Percentiles rank a stretch among this genome's conserved stretches.
Conservation (phyloP, 2,888 invertebrate species). For the Parnassius apollo region DNA sequence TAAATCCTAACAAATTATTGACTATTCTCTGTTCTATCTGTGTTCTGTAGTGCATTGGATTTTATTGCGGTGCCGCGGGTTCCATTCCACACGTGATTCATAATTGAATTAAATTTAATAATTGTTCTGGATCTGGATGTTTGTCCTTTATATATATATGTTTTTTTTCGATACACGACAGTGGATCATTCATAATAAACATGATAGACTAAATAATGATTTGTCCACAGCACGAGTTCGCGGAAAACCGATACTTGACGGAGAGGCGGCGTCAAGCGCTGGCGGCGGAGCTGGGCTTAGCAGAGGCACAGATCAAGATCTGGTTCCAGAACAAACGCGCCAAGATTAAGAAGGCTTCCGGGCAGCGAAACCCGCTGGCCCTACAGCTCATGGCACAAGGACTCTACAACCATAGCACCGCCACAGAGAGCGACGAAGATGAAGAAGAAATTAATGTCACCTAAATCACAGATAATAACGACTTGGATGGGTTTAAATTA, state of each 20-base stretch:
- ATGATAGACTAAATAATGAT: not conserved
- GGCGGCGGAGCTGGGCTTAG: constrained; percentile 93
- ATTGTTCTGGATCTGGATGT: no score
- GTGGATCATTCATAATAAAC: no score
- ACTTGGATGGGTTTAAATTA: constrained; percentile 22
- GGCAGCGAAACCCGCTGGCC: constrained; percentile 92
- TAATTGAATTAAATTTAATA: no score
- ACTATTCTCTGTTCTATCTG: constrained; percentile 45
- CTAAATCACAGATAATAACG: constrained; percentile 13
- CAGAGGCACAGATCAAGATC: constrained; percentile 98
- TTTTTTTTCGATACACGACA: no score
- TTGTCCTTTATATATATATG: no score
- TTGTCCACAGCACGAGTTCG: constrained; percentile 88
- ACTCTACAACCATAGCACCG: constrained; percentile 89
- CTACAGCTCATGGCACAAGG: constrained; percentile 96
- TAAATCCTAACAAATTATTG: constrained; percentile 48
- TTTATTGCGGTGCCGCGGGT: no score
- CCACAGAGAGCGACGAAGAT: constrained; percentile 38
- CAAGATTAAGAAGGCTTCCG: constrained; percentile 95
- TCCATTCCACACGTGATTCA: no score
- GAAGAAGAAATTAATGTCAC: constrained; percentile 35
- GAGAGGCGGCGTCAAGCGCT: constrained; percentile 94
- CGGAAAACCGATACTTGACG: constrained; percentile 95
- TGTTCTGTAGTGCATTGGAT: constrained; percentile 77
- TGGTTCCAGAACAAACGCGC: constrained; percentile 99